These are phyloP conservation scores for Linyphia triangularis DNA, from an alignment of 2,888 invertebrate genomes.

Conservation along the genomic window DNA sequence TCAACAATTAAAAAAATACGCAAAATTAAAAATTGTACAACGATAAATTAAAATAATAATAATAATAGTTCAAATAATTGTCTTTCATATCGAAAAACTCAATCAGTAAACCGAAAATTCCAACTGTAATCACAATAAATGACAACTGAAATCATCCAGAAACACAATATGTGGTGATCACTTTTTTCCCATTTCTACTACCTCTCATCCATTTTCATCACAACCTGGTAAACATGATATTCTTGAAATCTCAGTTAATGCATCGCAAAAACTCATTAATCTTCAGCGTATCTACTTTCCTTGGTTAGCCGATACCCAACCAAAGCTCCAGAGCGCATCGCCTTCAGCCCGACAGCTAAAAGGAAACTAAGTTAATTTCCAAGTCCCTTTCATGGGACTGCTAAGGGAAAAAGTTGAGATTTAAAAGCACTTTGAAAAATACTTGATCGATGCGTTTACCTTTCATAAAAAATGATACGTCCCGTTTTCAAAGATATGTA, in stretches of 20 bases:
- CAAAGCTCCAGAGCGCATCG: neutral
- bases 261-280: conserved; percentile 29
- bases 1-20: too few relatives aligned
- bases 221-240: neutral
- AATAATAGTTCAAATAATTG: too few relatives aligned
- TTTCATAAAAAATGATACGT: conserved; percentile 46
- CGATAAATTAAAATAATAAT: too few relatives aligned
- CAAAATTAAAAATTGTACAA: too few relatives aligned
- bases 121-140: neutral
- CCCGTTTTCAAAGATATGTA: conserved; percentile 26
- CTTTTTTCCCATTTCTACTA: neutral
- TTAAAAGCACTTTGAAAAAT: conserved; percentile 32
- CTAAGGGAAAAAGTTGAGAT: conserved; percentile 17
- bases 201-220: neutral
- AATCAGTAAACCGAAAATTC: too few relatives aligned
- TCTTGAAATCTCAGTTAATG: conserved; percentile 2
- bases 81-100: too few relatives aligned
- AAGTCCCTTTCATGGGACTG: neutral
- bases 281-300: neutral
- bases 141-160: neutral
- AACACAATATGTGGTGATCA: neutral
- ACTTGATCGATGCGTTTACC: conserved; percentile 47
- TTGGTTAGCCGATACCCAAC: neutral
- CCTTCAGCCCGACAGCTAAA: neutral
- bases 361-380: conserved; percentile 44